Evolutionary conservation across 2,797 vertebrate species (phyloP).

Genomic region (Chromis chromis): DNA sequence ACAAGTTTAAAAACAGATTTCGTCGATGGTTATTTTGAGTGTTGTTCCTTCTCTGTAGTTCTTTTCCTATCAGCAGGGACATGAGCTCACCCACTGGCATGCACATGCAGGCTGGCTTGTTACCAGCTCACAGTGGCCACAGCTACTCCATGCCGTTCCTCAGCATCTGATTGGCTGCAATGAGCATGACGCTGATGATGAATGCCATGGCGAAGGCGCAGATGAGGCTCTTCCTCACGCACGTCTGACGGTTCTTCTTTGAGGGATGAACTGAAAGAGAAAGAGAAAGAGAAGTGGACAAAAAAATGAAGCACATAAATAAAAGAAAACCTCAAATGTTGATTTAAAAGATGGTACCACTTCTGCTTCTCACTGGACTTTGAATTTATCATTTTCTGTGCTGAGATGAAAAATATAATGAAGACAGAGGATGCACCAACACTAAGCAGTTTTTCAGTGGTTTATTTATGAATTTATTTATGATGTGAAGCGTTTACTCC

Average conservation of each 20-base stretch:
- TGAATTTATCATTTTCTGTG: constrained; percentile 2
- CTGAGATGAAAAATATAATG: constrained; percentile 1
- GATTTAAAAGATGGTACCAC: neutral
- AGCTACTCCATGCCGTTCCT: constrained; percentile 98
- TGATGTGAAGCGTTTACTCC: neutral
- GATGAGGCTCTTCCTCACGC: constrained; percentile 98
- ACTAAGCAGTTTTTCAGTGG: neutral
- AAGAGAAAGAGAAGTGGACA: constrained; percentile 29
- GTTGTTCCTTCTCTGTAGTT: constrained; percentile 53
- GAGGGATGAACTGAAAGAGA: constrained; percentile 80
- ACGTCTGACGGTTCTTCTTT: constrained; percentile 94
- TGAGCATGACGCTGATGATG: constrained; percentile 99
- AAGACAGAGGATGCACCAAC: constrained; percentile 20
- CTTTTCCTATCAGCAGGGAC: constrained; percentile 69
- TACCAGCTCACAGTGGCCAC: constrained; percentile 83
- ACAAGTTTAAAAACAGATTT: constrained; percentile 46
- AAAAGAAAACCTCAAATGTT: neutral
- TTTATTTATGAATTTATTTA: constrained; percentile 17
- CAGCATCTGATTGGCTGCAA: constrained; percentile 99
- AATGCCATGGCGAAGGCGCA: constrained; percentile 99
- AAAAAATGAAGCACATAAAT: neutral
- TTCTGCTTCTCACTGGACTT: neutral
- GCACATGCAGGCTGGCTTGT: constrained; percentile 85
- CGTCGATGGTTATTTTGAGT: constrained; percentile 22
- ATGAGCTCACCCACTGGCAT: constrained; percentile 87